Evolutionary conservation across 2,888 invertebrate genomes (phyloP).

Genomic region (Arge pagana): DNA sequence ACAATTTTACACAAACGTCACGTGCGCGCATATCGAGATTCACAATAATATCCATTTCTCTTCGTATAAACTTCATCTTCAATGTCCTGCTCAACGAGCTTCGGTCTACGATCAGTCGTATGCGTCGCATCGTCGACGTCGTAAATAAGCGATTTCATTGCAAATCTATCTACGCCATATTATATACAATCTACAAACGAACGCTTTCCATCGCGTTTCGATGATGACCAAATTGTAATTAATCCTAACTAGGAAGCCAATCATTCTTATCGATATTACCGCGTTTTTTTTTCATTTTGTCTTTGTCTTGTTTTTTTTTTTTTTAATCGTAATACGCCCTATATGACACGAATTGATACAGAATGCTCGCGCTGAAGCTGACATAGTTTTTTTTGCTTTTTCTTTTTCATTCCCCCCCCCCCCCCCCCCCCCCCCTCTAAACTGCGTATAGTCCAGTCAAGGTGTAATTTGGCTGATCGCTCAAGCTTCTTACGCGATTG

Average conservation of each 20-base stretch:
- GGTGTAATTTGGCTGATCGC: too few relatives aligned
- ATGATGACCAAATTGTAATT: constrained; percentile 27
- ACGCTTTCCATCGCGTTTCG: constrained; percentile 35
- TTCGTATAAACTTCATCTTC: too few relatives aligned
- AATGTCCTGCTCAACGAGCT: too few relatives aligned
- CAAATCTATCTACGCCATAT: constrained; percentile 25
- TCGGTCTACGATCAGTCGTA: too few relatives aligned
- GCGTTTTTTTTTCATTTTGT: not conserved
- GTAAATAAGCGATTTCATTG: constrained; percentile 19
- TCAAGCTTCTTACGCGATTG: too few relatives aligned
- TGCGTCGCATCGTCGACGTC: too few relatives aligned
- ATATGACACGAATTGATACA: constrained; percentile 39
- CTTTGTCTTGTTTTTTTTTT: constrained; percentile 5
- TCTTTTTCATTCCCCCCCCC: too few relatives aligned
- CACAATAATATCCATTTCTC: too few relatives aligned
- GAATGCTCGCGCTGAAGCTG: constrained; percentile 37
- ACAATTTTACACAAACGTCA: too few relatives aligned
- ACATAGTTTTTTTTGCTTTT: constrained; percentile 6
- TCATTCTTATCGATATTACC: constrained; percentile 33
- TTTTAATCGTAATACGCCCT: constrained; percentile 30
- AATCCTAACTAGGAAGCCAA: constrained; percentile 48
- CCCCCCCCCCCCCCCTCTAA: too few relatives aligned
- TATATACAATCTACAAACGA: constrained; percentile 44
- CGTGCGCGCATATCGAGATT: too few relatives aligned
- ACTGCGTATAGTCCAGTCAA: too few relatives aligned